Evolutionary conservation across 1,140 invertebrate genomes (phyloP).

Genomic region (Bombus consobrinus): DNA sequence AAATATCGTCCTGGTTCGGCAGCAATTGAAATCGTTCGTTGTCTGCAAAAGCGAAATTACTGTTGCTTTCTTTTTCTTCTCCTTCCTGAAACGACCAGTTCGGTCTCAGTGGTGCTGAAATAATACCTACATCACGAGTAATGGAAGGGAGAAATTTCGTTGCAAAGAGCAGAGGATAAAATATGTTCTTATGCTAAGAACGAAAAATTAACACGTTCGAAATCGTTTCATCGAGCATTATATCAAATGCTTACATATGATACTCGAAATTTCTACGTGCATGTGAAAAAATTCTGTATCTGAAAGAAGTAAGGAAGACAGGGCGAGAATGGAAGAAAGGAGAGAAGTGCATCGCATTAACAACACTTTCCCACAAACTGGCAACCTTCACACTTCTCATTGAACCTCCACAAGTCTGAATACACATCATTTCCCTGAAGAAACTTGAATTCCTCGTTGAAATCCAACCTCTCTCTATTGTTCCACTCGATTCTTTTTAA

Average conservation of each 20-base stretch:
- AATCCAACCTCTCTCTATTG: constrained; percentile 17
- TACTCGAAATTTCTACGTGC: neutral
- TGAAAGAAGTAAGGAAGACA: neutral
- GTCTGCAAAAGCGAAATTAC: neutral
- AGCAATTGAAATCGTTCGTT: neutral
- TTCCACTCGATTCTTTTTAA: constrained; percentile 13
- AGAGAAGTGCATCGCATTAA: neutral
- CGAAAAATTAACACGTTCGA: too few species aligned
- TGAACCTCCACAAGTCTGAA: neutral
- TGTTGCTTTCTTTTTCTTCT: neutral
- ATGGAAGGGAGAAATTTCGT: too few species aligned
- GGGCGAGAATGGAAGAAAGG: neutral
- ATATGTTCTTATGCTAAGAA: too few species aligned
- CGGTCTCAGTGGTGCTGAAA: too few species aligned
- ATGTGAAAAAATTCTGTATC: neutral
- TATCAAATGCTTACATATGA: neutral
- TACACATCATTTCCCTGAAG: neutral
- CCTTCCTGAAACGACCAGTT: too few species aligned
- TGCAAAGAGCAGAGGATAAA: too few species aligned
- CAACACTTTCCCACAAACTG: neutral
- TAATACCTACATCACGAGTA: too few species aligned
- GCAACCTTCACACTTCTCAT: neutral
- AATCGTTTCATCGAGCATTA: too few species aligned
- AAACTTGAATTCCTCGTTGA: neutral
- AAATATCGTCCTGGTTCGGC: constrained; percentile 21